A percentile compares a stretch with the other conserved stretches of the same genome.
Conservation (phyloP, 2,113 vertebrate species). For the Dolichallabes microphthalmus region DNA sequence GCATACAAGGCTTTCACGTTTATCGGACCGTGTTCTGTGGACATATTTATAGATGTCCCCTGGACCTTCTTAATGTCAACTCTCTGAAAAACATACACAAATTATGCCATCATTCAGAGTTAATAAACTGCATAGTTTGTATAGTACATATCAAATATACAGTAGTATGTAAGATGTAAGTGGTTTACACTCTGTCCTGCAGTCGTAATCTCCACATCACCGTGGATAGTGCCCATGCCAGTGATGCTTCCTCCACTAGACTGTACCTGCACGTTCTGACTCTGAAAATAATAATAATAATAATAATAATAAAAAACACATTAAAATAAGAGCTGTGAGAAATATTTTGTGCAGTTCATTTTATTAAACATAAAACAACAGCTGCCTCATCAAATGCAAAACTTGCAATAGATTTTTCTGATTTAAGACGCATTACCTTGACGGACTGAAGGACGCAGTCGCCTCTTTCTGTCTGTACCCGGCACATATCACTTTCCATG, state of each 20-base stretch:
- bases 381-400: background rate
- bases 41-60: constrained; percentile 83
- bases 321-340: background rate
- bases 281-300: constrained; percentile 66
- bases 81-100: constrained; percentile 67
- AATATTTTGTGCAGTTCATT: background rate
- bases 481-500: constrained; percentile 87
- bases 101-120: constrained; percentile 51
- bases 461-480: constrained; percentile 83
- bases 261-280: constrained; percentile 79
- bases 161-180: background rate
- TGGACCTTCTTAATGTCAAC: constrained; percentile 89
- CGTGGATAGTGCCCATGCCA: constrained; percentile 84
- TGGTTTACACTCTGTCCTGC: constrained; percentile 79
- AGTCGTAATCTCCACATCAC: constrained; percentile 82
- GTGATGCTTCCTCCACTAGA: constrained; percentile 83
- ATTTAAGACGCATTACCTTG: constrained; percentile 72
- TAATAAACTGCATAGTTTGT: constrained; percentile 39
- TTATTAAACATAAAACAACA: background rate
- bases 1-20: constrained; percentile 88
- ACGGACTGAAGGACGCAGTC: constrained; percentile 82
- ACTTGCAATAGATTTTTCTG: background rate
- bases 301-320: background rate
- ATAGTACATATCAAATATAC: constrained; percentile 31
- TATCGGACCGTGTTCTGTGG: constrained; percentile 82